phyloP scores from a whole-genome alignment of 2,888 invertebrate species.

The Temnothorax rugatulus region DNA sequence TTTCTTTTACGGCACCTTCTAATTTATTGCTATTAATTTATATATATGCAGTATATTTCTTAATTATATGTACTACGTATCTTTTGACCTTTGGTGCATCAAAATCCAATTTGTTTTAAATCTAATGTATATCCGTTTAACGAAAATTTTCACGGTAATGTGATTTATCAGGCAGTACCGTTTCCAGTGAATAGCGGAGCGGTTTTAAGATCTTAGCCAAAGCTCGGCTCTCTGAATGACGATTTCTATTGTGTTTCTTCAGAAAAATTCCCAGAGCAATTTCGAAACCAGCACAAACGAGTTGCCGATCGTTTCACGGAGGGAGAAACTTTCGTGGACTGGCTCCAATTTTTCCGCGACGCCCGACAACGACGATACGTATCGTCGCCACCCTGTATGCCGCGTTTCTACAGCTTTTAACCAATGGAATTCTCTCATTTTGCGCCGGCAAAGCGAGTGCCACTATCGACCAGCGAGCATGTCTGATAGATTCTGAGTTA shows the following conservation, averaged over 20 bases:
- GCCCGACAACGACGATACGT: constrained; percentile 36
- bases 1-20: background rate
- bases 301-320: constrained; percentile 24
- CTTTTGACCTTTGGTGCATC: background rate
- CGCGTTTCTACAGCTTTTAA: constrained; percentile 67
- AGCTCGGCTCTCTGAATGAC: background rate
- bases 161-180: constrained; percentile 7
- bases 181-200: background rate
- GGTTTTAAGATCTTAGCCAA: constrained; percentile 10
- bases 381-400: constrained; percentile 34
- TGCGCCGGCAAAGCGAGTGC: constrained; percentile 25
- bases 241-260: constrained; percentile 41
- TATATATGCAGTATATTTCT: background rate
- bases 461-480: constrained; percentile 53
- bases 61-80: background rate
- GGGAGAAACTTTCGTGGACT: constrained; percentile 67
- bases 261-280: constrained; percentile 37
- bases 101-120: background rate
- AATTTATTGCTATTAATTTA: background rate
- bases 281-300: constrained; percentile 37
- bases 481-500: constrained; percentile 34
- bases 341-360: constrained; percentile 68
- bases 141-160: constrained; percentile 26
- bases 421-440: constrained; percentile 60
- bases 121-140: background rate